A percentile compares a stretch with the other conserved stretches of the same genome.
phyloP scores from a whole-genome alignment of 1,140 invertebrate species.

The Neodiprion fabricii region DNA sequence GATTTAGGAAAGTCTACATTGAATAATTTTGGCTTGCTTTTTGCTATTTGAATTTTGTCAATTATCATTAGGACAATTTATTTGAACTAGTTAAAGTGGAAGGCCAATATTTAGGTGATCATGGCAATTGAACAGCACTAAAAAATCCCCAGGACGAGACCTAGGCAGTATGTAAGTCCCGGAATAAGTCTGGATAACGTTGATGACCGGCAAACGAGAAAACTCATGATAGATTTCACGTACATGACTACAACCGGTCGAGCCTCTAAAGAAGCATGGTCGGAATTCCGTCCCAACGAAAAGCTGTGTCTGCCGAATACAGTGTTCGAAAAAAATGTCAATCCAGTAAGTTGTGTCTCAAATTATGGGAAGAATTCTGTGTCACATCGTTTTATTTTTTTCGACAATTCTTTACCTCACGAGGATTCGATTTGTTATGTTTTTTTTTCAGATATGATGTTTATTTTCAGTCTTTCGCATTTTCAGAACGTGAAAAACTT shows the following conservation, averaged over 20 bases:
- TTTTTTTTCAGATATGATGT: too few relatives aligned
- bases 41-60: too few relatives aligned
- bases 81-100: not conserved
- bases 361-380: too few relatives aligned
- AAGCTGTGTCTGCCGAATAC: not conserved
- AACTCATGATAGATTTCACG: conserved; percentile 27
- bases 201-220: conserved; percentile 39
- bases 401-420: too few relatives aligned
- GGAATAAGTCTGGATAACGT: conserved; percentile 61
- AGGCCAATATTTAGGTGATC: too few relatives aligned
- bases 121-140: not conserved
- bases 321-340: not conserved
- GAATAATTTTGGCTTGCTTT: too few relatives aligned
- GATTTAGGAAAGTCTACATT: too few relatives aligned
- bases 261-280: conserved; percentile 22
- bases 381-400: too few relatives aligned
- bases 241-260: conserved; percentile 19
- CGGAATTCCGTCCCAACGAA: conserved; percentile 6
- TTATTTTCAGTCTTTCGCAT: too few relatives aligned
- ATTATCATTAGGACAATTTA: not conserved
- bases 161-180: conserved; percentile 58
- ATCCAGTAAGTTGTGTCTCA: not conserved
- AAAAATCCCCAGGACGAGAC: conserved; percentile 47
- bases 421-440: too few relatives aligned
- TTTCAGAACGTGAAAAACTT: too few relatives aligned